Evolutionary conservation across 2,888 invertebrate genomes (phyloP).

Genomic region (Poecilus cupreus): DNA sequence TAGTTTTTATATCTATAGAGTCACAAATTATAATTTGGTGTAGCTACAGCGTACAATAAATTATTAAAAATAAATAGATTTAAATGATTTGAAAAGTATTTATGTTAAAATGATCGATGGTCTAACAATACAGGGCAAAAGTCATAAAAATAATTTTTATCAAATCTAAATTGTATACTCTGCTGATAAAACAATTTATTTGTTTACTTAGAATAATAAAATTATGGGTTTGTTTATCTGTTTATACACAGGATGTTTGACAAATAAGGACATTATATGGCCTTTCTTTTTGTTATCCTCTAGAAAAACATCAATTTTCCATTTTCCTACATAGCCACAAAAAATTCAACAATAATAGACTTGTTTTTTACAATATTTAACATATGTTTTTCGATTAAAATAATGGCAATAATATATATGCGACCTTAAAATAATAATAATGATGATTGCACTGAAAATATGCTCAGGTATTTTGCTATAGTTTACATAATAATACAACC

Average conservation of each 20-base stretch:
- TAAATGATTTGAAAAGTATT: slow-evolving; percentile 2
- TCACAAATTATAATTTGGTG: slow-evolving; percentile 47
- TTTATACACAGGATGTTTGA: neutral
- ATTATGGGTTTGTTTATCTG: too few species aligned
- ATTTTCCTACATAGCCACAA: neutral
- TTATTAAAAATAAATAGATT: slow-evolving; percentile 47
- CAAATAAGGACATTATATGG: neutral
- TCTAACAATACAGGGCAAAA: slow-evolving; percentile 3
- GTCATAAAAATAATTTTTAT: slow-evolving; percentile 8
- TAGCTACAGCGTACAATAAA: slow-evolving; percentile 49
- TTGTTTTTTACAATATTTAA: neutral
- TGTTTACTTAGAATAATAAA: neutral
- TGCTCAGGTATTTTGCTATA: slow-evolving; percentile 48
- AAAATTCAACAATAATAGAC: neutral
- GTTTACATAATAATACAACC: slow-evolving; percentile 49
- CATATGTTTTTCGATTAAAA: neutral
- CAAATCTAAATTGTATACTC: slow-evolving; percentile 1
- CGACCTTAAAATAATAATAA: neutral
- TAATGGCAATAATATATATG: slow-evolving; percentile 33
- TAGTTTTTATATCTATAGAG: slow-evolving; percentile 25
- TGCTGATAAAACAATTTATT: neutral
- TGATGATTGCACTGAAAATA: slow-evolving; percentile 47
- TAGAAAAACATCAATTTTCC: neutral
- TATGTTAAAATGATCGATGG: neutral
- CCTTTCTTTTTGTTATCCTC: neutral